phyloP scores from a whole-genome alignment of 2,797 vertebrate species.

The Danio aesculapii region DNA sequence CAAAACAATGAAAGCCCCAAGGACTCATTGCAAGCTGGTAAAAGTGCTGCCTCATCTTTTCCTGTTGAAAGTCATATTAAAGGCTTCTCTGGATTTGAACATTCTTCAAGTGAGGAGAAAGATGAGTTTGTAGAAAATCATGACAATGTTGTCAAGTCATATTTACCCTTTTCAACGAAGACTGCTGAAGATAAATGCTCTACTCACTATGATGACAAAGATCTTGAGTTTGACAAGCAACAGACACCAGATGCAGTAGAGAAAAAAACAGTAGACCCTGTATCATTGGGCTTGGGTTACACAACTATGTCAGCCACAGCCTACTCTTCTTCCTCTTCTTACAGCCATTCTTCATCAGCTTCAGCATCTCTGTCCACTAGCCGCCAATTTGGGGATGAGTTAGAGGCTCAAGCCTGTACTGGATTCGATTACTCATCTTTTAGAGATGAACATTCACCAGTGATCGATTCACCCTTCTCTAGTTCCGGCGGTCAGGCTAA shows the following conservation, averaged over 20 bases:
- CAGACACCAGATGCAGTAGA: constrained; percentile 59
- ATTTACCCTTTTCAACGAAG: constrained; percentile 62
- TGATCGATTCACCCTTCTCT: constrained; percentile 73
- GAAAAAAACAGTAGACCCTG: constrained; percentile 75
- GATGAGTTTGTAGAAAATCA: constrained; percentile 62
- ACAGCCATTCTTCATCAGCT: constrained; percentile 85
- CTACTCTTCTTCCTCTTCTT: constrained; percentile 84
- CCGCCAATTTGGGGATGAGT: constrained; percentile 82
- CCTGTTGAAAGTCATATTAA: constrained; percentile 64
- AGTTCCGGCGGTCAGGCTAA: constrained; percentile 74
- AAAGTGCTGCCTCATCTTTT: constrained; percentile 53
- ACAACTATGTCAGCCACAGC: constrained; percentile 75
- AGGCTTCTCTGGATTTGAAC: constrained; percentile 71
- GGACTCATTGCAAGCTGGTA: constrained; percentile 52
- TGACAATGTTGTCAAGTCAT: constrained; percentile 62
- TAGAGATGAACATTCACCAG: constrained; percentile 81
- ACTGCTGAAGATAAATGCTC: constrained; percentile 68
- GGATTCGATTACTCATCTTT: constrained; percentile 86
- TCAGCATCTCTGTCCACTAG: constrained; percentile 86
- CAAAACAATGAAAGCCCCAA: constrained; percentile 58
- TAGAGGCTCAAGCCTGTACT: constrained; percentile 78
- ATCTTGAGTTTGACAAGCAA: constrained; percentile 73
- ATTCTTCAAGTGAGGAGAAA: constrained; percentile 70
- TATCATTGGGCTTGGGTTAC: constrained; percentile 80
- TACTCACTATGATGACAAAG: constrained; percentile 66